These are phyloP conservation scores for Periophthalmodon schlosseri DNA, from an alignment of 2,113 vertebrate species.

Conservation along the genomic window DNA sequence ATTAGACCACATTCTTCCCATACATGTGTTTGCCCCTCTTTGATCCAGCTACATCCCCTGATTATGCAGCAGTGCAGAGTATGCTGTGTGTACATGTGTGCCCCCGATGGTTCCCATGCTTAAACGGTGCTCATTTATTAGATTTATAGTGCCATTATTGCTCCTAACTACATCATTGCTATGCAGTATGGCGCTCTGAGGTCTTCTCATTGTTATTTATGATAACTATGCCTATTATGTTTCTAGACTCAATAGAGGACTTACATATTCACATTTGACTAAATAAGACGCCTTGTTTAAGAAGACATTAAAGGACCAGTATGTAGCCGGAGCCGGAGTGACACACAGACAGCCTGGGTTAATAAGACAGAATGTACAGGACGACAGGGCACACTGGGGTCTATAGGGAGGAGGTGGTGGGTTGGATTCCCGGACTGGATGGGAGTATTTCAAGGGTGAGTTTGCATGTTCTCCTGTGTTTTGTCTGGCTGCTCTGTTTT, in stretches of 20 bases:
- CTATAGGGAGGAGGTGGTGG: neutral
- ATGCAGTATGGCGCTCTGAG: neutral
- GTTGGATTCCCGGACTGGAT: neutral
- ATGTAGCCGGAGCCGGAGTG: slow-evolving; percentile 9
- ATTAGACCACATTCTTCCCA: neutral
- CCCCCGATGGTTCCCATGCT: neutral
- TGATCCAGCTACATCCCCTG: neutral
- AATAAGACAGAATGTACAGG: slow-evolving; percentile 36
- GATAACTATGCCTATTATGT: too few species aligned
- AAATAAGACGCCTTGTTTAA: too few species aligned
- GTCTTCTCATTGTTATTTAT: neutral
- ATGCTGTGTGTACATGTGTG: neutral
- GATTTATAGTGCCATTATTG: neutral
- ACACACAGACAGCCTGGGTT: slow-evolving; percentile 29
- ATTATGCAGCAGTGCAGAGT: neutral
- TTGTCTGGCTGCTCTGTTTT: too few species aligned
- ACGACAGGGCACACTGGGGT: slow-evolving; percentile 11
- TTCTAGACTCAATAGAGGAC: too few species aligned
- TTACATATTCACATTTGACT: too few species aligned
- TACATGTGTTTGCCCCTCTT: neutral
- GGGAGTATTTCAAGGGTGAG: too few species aligned
- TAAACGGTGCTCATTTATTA: neutral
- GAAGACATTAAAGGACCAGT: too few species aligned
- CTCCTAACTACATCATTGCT: neutral
- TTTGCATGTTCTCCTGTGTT: too few species aligned